These are phyloP conservation scores for Melinaea marsaeus DNA, from an alignment of 2,888 invertebrate species.

Conservation along the genomic window DNA sequence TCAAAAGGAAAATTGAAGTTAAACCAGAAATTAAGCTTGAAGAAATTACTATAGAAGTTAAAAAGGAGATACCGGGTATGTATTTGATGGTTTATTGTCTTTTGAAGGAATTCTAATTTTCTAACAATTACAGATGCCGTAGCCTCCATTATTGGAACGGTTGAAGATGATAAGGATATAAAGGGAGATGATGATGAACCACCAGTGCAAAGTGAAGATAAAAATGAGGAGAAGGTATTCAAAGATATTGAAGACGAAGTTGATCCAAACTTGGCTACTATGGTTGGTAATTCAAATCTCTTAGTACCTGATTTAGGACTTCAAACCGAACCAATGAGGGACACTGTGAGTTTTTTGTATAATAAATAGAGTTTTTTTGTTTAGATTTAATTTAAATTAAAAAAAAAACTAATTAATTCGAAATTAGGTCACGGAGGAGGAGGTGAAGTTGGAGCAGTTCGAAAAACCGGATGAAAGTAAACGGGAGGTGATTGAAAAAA, in stretches of 20 bases:
- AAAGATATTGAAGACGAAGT: conserved; percentile 18
- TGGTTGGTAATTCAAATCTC: conserved; percentile 15
- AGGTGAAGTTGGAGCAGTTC: conserved; percentile 57
- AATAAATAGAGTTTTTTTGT: background rate
- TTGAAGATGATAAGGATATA: conserved; percentile 32
- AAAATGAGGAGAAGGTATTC: conserved; percentile 26
- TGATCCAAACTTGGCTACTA: conserved; percentile 17
- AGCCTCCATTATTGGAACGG: conserved; percentile 64
- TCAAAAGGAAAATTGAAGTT: conserved; percentile 38
- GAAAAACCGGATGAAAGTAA: conserved; percentile 53
- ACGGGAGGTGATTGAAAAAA: conserved; percentile 62
- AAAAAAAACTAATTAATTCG: background rate
- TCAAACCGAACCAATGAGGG: conserved; percentile 8
- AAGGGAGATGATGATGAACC: conserved; percentile 11
- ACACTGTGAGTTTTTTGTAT: conserved; percentile 25
- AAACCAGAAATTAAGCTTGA: conserved; percentile 34
- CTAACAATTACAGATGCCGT: conserved; percentile 52
- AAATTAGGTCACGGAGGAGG: conserved; percentile 55
- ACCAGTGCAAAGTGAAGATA: background rate
- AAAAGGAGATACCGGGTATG: conserved; percentile 55
- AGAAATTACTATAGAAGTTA: conserved; percentile 37
- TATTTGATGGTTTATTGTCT: conserved; percentile 8
- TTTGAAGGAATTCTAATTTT: conserved; percentile 8
- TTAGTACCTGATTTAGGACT: conserved; percentile 24
- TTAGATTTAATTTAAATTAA: background rate